Evolutionary conservation across 2,888 invertebrate species (phyloP), one percentile per base, ranked within the genome.

Genomic region (Parnassius smintheus): DNA sequence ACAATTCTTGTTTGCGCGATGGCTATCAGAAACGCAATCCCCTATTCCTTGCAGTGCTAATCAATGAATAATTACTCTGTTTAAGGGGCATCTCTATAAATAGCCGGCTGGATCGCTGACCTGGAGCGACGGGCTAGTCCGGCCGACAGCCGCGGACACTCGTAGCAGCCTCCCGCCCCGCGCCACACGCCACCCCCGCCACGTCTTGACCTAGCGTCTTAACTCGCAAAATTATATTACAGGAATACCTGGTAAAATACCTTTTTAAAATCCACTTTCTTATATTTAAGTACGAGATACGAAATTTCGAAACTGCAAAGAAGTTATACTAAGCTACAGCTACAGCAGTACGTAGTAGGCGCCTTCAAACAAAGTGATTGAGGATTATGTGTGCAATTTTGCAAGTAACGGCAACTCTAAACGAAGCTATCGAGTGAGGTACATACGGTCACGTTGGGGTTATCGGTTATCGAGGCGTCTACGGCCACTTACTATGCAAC

Each of bases 11-110:
- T 90, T 88, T 88, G 84, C 80, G 85, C 89, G 90, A 90, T 90
- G 83, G 85, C 88, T 90, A 91, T 91, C 91, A 88, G 86, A 84
- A 88, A 88, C 87, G 90, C 89, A 90, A 91, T 90, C 88, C 90
- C 82, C 88, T 90, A 91, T 90, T 91, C 90, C 90, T 88, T 84
- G 89, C 88, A 87, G 89, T 88, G 88, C 91, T 91, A 91, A 91
- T 91, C 91, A 91, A 91, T 91, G 91, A 91, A 91, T 91, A 91
- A 91, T 91, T 91, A 91, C 90, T 91, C 91, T 91, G 91, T 91
- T 91, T 91, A 91, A 91, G 91, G 91, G 88, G 88, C 87, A 90
- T 86, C 85, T 91, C 91, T 91, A 91, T 91, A 91, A 91, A 91
- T 91, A 91, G 90, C 87, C 80, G 82, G 88, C 87, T 91, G 90